phyloP scores from a whole-genome alignment of 2,797 vertebrate species.

The Chrysolophus pictus region DNA sequence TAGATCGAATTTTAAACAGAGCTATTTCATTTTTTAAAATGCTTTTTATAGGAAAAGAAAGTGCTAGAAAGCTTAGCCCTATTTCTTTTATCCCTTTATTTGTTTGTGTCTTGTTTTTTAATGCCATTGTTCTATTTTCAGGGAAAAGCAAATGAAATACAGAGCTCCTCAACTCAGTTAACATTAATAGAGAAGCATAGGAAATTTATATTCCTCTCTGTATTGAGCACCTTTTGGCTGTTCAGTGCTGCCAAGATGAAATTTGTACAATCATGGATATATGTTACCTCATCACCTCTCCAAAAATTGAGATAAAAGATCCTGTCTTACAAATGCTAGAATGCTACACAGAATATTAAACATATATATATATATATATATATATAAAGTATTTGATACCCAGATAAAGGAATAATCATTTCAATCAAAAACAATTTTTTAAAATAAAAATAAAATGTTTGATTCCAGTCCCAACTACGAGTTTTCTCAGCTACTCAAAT shows the following conservation, averaged over 20 bases:
- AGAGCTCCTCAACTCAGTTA: background rate
- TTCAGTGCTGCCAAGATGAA: background rate
- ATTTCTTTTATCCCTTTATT: background rate
- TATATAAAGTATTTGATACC: background rate
- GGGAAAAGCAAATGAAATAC: background rate
- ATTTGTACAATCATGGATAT: background rate
- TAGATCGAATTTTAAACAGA: background rate
- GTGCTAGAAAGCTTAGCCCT: background rate
- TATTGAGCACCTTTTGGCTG: background rate
- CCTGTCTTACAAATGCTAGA: rapidly evolving
- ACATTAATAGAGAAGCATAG: background rate
- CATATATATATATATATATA: background rate
- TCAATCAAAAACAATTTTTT: rapidly evolving
- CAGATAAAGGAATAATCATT: background rate
- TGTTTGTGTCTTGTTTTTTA: background rate
- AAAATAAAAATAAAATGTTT: background rate
- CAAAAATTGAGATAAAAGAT: background rate
- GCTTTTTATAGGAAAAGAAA: background rate
- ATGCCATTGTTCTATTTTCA: background rate
- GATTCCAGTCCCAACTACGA: rapidly evolving
- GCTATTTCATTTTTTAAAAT: background rate
- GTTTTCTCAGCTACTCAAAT: background rate
- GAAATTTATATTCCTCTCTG: background rate
- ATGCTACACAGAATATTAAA: background rate
- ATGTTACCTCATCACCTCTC: background rate